Evolutionary conservation across 2,113 vertebrate species (phyloP).

Genomic region (Gobiocypris rarus): DNA sequence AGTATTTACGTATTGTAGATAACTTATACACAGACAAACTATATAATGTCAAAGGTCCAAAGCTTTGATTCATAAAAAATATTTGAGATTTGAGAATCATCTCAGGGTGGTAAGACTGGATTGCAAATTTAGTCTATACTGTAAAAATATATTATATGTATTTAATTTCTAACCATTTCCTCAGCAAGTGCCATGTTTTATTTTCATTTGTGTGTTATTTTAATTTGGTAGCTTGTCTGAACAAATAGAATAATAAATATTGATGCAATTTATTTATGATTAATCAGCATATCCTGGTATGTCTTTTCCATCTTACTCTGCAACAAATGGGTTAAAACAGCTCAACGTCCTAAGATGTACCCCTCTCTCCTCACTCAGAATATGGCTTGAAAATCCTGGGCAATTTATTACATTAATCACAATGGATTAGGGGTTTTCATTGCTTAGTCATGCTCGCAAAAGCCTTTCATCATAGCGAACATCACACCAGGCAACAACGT

Average conservation of each 20-base stretch:
- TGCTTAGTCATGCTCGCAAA: constrained; percentile 78
- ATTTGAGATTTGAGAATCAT: background rate
- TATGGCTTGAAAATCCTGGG: constrained; percentile 62
- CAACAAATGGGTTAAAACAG: constrained; percentile 36
- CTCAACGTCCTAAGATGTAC: constrained; percentile 42
- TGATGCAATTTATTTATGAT: background rate
- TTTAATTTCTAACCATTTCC: background rate
- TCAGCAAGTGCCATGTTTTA: background rate
- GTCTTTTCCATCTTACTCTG: background rate
- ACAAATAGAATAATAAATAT: background rate
- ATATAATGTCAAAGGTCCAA: background rate
- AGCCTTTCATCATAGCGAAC: constrained; percentile 70
- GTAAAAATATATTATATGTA: too few relatives aligned
- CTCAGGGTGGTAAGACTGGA: background rate
- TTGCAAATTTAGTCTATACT: too few relatives aligned
- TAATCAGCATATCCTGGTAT: background rate
- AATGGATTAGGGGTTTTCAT: constrained; percentile 75
- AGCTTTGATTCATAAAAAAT: background rate
- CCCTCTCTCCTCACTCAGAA: constrained; percentile 20
- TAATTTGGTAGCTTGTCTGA: background rate
- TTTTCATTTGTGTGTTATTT: background rate
- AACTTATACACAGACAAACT: background rate
- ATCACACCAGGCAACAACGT: constrained; percentile 63
- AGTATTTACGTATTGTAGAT: background rate
- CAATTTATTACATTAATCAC: constrained; percentile 82